phyloP scores from a whole-genome alignment of 2,797 vertebrate species.

The Apogon hyalosoma region DNA sequence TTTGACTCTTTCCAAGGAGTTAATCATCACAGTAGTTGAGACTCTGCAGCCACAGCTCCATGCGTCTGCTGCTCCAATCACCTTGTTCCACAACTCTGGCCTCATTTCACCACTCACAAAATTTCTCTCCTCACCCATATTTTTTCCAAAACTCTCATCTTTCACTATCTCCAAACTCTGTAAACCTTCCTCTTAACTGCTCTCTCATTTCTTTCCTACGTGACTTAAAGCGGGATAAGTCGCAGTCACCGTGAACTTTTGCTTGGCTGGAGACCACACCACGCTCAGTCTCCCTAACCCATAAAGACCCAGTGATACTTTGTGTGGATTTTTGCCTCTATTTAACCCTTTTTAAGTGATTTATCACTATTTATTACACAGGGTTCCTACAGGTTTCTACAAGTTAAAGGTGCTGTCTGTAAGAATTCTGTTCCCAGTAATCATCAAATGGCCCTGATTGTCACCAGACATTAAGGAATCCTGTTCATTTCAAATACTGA shows the following conservation, averaged over 20 bases:
- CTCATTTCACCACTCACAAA: conserved; percentile 38
- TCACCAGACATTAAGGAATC: too few species aligned
- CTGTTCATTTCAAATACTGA: too few species aligned
- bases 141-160: conserved; percentile 20
- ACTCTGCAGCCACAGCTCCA: conserved; percentile 35
- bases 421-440: too few species aligned
- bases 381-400: too few species aligned
- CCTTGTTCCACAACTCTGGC: conserved; percentile 36
- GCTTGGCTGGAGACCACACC: conserved; percentile 43
- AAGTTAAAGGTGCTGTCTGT: too few species aligned
- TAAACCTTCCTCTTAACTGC: not conserved
- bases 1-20: conserved; percentile 48
- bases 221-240: conserved; percentile 38
- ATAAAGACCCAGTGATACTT: too few species aligned
- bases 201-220: conserved; percentile 1
- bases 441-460: too few species aligned
- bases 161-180: conserved; percentile 7
- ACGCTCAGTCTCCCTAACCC: conserved; percentile 8
- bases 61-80: conserved; percentile 54
- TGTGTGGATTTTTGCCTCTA: too few species aligned
- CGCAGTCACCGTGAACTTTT: conserved; percentile 51
- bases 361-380: too few species aligned
- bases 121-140: conserved; percentile 23
- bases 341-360: too few species aligned
- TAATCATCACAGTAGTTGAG: conserved; percentile 47